Evolutionary conservation across 2,113 vertebrate genomes (phyloP).

Genomic region (Brachyhypopomus gauderio): DNA sequence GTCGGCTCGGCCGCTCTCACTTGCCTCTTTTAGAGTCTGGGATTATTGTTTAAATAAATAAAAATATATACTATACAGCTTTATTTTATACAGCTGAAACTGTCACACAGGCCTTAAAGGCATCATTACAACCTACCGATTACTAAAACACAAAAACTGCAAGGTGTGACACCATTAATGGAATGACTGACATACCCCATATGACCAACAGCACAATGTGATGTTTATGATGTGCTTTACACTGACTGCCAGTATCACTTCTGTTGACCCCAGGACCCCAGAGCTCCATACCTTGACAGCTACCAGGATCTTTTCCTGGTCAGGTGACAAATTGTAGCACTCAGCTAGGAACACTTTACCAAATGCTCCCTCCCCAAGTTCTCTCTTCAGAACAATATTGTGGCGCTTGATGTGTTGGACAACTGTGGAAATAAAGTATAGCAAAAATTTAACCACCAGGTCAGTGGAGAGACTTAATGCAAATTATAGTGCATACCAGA

Average conservation of each 20-base stretch:
- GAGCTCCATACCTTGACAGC: slow-evolving; percentile 89
- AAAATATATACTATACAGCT: background rate
- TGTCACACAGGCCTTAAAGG: background rate
- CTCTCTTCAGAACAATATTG: slow-evolving; percentile 95
- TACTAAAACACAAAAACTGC: background rate
- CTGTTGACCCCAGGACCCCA: background rate
- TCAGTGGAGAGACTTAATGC: background rate
- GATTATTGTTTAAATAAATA: background rate
- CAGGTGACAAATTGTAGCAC: slow-evolving; percentile 93
- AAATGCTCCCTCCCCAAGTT: slow-evolving; percentile 97
- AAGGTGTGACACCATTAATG: too few relatives aligned
- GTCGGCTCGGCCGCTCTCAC: slow-evolving; percentile 93
- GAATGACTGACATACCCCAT: background rate
- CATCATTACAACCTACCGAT: background rate
- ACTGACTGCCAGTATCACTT: background rate
- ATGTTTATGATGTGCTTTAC: background rate
- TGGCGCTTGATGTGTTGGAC: slow-evolving; percentile 98
- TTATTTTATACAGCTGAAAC: background rate
- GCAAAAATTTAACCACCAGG: slow-evolving; percentile 20
- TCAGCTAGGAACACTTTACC: slow-evolving; percentile 98
- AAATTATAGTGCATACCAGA: background rate
- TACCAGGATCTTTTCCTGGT: slow-evolving; percentile 96
- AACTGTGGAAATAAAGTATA: slow-evolving; percentile 76
- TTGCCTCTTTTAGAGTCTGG: slow-evolving; percentile 93
- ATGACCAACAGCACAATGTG: background rate